Base-by-base conservation (phyloP, 2,888 invertebrate genomes). In the Ceraclea dissimilis region DNA sequence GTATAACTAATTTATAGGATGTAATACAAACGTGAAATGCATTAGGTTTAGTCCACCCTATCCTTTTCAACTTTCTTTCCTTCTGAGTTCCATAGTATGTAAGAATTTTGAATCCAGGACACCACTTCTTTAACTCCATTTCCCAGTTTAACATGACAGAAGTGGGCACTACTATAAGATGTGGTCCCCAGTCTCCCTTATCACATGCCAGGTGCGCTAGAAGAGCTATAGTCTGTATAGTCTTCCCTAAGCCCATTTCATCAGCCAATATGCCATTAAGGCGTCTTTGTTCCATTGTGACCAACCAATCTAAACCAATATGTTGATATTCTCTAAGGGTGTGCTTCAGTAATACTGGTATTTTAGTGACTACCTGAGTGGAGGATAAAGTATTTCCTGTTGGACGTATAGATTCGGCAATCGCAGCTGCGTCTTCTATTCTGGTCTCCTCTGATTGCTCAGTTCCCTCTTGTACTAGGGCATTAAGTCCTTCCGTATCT, bases 141-240 rank as follows among this genome's bases (percentile, higher is more conserved):
- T 99, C 99, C 99, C 99, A 99, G 76, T 99, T 99, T 60, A 99
- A 81, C 90, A 99, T 96, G 51, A 99, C 98, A 63, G 97, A 97
- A 16, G 99, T 99, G 58, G 99, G 99, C 63, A 99, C 99, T 61
- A 99, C 91, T 64, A 99, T 95, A 20, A 99, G 80, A 81, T 99
- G 99, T 54, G 99, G 99, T 31, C 99, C 99, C 99, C 99, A 99
- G 69, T 93, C 88, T 63, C 80, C 82, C 67, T 87, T 87, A 67
- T 93, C 93, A 66, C 93, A 91, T 19, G 97, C 97, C 64, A 97
- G 77, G 77, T 97, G 95, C 20, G 95, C 93, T 61, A 97, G 75
- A 63, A 97, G 78, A 8, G 96, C 91, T 66, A 97, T 96, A 0
- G 95, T 97, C 79, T 96, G 97, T 67, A 97, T 95, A 18, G 96